Conservation (phyloP, 1,140 invertebrate species). For the Pomacea maculata region DNA sequence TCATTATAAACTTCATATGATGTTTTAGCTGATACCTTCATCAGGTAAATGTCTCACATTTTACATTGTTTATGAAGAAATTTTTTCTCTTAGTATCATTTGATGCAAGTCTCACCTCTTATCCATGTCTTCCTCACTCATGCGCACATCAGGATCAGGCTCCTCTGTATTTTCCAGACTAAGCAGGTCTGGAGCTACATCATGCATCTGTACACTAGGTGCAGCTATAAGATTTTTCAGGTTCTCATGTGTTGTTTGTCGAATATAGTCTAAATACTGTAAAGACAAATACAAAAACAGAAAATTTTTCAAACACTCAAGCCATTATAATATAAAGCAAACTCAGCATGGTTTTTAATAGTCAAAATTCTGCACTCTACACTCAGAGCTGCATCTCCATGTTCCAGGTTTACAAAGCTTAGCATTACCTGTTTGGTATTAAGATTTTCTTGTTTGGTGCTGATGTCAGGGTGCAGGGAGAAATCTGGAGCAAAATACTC, state of each 20-base stretch:
- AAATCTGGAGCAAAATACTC: constrained; percentile 99
- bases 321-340: neutral
- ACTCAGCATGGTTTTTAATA: neutral
- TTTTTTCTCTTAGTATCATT: neutral
- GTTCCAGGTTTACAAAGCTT: constrained; percentile 67
- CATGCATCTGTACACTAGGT: constrained; percentile 96
- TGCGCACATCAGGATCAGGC: constrained; percentile 73
- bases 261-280: constrained; percentile 82
- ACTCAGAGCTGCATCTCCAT: neutral
- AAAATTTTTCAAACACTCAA: neutral
- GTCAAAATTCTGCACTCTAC: neutral
- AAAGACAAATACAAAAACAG: constrained; percentile 71
- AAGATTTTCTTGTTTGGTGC: constrained; percentile 99
- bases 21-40: neutral
- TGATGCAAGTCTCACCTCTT: constrained; percentile 65
- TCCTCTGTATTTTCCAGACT: constrained; percentile 72
- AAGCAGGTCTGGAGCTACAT: constrained; percentile 77
- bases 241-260: constrained; percentile 61
- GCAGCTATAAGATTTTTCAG: constrained; percentile 93
- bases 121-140: constrained; percentile 83
- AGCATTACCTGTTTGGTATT: constrained; percentile 91
- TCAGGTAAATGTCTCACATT: neutral
- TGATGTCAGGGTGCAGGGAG: constrained; percentile 98
- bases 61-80: neutral
- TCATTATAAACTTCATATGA: neutral